These are phyloP conservation scores for Lucilia sericata DNA, from an alignment of 1,140 invertebrate species.

Conservation along the genomic window DNA sequence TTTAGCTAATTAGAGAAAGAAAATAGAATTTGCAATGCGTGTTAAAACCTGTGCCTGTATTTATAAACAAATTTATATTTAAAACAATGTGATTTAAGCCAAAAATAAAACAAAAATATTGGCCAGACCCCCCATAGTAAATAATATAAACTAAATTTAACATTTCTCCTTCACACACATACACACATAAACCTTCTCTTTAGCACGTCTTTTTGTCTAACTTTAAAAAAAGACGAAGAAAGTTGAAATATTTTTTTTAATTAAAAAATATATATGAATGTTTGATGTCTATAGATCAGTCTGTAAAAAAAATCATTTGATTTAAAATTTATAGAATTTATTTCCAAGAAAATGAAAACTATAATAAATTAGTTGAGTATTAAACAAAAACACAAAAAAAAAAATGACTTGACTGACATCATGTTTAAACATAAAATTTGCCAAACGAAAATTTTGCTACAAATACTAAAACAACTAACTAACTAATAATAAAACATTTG, in stretches of 20 bases:
- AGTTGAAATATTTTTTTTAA: neutral
- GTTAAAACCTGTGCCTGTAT: neutral
- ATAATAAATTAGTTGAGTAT: slow-evolving; percentile 1
- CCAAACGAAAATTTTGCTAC: neutral
- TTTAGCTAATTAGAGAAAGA: neutral
- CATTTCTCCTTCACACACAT: neutral
- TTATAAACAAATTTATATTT: slow-evolving; percentile 6
- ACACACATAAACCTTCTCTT: no score
- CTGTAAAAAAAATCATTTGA: neutral
- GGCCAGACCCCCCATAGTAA: neutral
- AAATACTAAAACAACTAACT: no score
- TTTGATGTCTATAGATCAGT: neutral
- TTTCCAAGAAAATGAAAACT: neutral
- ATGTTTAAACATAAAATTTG: slow-evolving; percentile 3
- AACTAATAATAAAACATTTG: slow-evolving; percentile 12
- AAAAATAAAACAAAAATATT: slow-evolving; percentile 1
- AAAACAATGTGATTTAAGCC: neutral
- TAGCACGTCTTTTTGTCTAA: no score
- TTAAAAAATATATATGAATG: neutral
- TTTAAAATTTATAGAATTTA: neutral
- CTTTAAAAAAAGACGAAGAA: neutral
- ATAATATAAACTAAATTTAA: neutral
- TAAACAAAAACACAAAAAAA: neutral
- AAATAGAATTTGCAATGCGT: slow-evolving; percentile 1
- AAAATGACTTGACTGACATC: neutral